These are phyloP conservation scores for Podarcis siculus DNA, from an alignment of 2,797 vertebrate species.

Conservation along the genomic window DNA sequence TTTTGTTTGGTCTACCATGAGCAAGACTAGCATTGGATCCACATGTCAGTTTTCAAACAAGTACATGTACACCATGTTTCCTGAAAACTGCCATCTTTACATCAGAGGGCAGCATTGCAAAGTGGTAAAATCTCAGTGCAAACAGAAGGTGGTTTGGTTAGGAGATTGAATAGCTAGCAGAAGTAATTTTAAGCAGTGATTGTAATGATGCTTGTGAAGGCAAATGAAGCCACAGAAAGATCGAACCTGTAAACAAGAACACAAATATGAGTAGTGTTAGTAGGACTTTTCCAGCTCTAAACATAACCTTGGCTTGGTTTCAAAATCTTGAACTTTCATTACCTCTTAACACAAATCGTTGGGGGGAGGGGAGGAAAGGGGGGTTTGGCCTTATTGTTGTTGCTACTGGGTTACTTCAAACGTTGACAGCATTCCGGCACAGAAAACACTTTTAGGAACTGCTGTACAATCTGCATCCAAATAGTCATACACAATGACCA, in stretches of 20 bases:
- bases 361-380: fast-evolving
- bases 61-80: neutral
- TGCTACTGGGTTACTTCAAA: neutral
- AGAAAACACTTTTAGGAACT: neutral
- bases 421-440: neutral
- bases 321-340: neutral
- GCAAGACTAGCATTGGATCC: no score
- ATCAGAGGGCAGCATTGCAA: neutral
- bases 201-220: neutral
- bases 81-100: neutral
- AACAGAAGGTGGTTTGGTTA: fast-evolving
- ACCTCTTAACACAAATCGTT: neutral
- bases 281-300: neutral
- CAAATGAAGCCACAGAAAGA: neutral
- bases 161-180: neutral
- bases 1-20: no score
- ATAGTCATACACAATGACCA: neutral
- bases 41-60: neutral
- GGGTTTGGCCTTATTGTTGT: neutral
- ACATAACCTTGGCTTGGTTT: neutral
- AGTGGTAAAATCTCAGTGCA: neutral
- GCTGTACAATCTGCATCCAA: neutral
- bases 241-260: neutral
- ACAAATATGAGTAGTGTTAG: fast-evolving
- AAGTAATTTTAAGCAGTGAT: neutral